Percentiles rank a stretch among this genome's conserved stretches.
phyloP scores from a whole-genome alignment of 2,888 invertebrate species.

The Agrotis ipsilon region DNA sequence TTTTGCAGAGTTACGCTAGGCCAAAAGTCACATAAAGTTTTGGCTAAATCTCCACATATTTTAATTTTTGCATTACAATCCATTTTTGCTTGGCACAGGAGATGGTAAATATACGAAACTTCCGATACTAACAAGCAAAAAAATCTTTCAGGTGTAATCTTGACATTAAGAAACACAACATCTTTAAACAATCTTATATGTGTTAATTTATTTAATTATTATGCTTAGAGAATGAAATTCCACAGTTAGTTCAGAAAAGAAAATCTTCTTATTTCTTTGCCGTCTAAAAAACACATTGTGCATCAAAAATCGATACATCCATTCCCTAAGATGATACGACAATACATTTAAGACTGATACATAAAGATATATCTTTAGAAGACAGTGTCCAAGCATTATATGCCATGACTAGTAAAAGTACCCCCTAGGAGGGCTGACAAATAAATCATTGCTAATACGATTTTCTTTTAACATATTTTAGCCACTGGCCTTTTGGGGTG shows the following conservation, averaged over 20 bases:
- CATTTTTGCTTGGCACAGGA: background rate
- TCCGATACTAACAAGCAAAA: too few species aligned
- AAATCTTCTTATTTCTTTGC: background rate
- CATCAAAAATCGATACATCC: background rate
- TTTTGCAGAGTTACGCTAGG: background rate
- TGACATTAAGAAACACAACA: too few species aligned
- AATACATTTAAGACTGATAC: constrained; percentile 28
- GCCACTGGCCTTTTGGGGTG: constrained; percentile 62
- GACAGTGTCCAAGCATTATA: constrained; percentile 85
- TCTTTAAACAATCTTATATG: too few species aligned
- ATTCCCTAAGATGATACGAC: constrained; percentile 45
- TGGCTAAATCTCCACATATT: background rate
- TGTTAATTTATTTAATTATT: too few species aligned
- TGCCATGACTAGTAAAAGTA: constrained; percentile 84
- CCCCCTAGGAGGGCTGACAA: constrained; percentile 77
- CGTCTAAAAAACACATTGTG: background rate
- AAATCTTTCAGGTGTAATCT: too few species aligned
- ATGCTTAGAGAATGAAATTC: too few species aligned
- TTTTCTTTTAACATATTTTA: constrained; percentile 85
- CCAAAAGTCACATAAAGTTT: background rate
- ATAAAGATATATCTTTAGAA: constrained; percentile 48
- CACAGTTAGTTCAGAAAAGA: too few species aligned
- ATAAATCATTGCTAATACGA: constrained; percentile 89
- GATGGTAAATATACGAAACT: too few species aligned
- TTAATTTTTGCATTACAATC: background rate